A percentile compares a stretch with the other conserved stretches of the same genome.
phyloP scores from a whole-genome alignment of 2,113 vertebrate species.

The Mesembrinibis cayennensis region DNA sequence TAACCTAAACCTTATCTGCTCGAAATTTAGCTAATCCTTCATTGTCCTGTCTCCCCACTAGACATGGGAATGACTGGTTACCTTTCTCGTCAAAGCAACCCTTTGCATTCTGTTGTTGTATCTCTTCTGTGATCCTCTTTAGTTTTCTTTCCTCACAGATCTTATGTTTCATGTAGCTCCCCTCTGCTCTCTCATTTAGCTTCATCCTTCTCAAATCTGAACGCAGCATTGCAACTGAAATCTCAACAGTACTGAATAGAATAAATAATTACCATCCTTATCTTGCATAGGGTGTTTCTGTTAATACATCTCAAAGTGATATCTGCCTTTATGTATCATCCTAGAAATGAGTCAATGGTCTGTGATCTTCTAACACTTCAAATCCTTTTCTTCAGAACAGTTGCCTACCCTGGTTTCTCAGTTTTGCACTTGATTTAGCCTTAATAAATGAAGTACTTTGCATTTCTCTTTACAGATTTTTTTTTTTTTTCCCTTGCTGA shows the following conservation, averaged over 20 bases:
- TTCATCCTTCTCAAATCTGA: neutral
- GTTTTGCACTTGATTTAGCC: neutral
- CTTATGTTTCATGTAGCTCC: neutral
- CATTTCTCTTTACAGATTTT: neutral
- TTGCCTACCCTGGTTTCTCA: neutral
- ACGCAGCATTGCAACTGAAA: neutral
- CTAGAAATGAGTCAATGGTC: neutral
- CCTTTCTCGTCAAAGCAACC: constrained; percentile 9
- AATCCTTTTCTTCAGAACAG: neutral
- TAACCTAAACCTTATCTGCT: constrained; percentile 14
- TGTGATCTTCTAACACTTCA: neutral
- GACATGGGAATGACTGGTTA: neutral
- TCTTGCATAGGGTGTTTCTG: neutral
- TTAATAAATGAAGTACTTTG: neutral
- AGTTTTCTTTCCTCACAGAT: neutral
- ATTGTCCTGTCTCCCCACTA: neutral
- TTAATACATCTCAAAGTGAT: neutral
- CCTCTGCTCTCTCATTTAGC: neutral
- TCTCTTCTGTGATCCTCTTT: neutral
- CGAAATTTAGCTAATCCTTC: neutral
- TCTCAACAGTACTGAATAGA: neutral
- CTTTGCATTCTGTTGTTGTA: neutral
- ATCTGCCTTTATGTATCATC: neutral
- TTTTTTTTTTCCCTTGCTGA: neutral
- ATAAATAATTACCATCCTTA: constrained; percentile 9